These are phyloP conservation scores for Caretta caretta DNA, from an alignment of 2,113 vertebrate species.

Conservation along the genomic window DNA sequence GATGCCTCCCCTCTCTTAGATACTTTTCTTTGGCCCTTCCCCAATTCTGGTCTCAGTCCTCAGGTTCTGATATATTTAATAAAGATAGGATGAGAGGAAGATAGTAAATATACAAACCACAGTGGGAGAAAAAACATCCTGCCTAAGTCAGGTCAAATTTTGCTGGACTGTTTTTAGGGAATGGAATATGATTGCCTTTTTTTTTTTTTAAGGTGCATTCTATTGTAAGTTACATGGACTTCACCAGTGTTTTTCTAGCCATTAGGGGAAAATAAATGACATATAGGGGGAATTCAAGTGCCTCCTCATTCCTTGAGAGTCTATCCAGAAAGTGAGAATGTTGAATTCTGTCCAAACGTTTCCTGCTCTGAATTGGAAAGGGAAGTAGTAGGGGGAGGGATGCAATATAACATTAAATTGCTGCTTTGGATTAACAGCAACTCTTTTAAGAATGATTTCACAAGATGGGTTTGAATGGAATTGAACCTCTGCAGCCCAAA, in stretches of 20 bases:
- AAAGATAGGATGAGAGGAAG: neutral
- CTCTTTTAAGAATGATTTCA: constrained; percentile 54
- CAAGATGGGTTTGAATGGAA: constrained; percentile 32
- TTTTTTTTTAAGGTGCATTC: neutral
- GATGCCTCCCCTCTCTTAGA: neutral
- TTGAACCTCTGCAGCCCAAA: constrained; percentile 37
- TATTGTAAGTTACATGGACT: constrained; percentile 6
- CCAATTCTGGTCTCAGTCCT: constrained; percentile 1
- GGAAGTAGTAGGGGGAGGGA: constrained; percentile 28
- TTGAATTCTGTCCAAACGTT: constrained; percentile 66
- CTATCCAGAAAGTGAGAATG: constrained; percentile 64
- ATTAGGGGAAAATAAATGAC: constrained; percentile 68
- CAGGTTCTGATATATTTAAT: neutral
- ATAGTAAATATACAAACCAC: neutral
- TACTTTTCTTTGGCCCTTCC: constrained; percentile 12
- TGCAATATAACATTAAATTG: neutral
- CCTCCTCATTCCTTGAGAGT: constrained; percentile 79
- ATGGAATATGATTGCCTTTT: neutral
- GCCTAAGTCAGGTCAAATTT: neutral
- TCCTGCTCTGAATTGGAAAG: constrained; percentile 56
- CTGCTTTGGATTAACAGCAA: constrained; percentile 55
- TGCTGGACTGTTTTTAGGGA: neutral
- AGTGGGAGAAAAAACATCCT: neutral
- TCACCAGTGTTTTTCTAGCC: constrained; percentile 42
- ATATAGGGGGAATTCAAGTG: constrained; percentile 66